These are phyloP conservation scores for Aphelocoma coerulescens DNA, from an alignment of 2,113 vertebrate genomes.

Conservation along the genomic window DNA sequence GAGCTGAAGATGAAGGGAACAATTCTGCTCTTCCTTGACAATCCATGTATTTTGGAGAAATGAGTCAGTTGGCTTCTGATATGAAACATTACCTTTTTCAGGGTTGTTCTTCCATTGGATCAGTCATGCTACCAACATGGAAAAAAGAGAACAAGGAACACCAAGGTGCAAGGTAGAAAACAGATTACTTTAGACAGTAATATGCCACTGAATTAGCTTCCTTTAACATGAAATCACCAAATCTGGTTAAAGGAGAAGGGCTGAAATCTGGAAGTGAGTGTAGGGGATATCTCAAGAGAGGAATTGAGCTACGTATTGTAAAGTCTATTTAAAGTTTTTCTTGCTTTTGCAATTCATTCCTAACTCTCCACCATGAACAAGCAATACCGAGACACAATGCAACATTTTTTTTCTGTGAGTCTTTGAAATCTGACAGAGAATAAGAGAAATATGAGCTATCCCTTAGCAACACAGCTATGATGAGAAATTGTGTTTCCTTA, in stretches of 20 bases:
- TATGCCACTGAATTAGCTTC: background rate
- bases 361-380: background rate
- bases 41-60: background rate
- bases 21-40: background rate
- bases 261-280: background rate
- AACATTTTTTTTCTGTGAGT: background rate
- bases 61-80: background rate
- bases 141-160: accelerated
- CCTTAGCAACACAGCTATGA: slow-evolving; percentile 4
- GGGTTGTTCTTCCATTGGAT: background rate
- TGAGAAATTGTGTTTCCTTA: slow-evolving; percentile 19
- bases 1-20: background rate
- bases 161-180: background rate
- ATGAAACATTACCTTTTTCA: background rate
- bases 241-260: background rate
- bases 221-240: background rate
- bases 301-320: background rate
- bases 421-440: background rate
- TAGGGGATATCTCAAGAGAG: background rate
- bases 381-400: background rate
- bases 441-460: background rate
- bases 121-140: accelerated
- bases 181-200: background rate
- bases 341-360: background rate
- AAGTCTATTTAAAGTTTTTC: background rate